phyloP scores from a whole-genome alignment of 2,888 invertebrate species.

The Xanthia icteritia region DNA sequence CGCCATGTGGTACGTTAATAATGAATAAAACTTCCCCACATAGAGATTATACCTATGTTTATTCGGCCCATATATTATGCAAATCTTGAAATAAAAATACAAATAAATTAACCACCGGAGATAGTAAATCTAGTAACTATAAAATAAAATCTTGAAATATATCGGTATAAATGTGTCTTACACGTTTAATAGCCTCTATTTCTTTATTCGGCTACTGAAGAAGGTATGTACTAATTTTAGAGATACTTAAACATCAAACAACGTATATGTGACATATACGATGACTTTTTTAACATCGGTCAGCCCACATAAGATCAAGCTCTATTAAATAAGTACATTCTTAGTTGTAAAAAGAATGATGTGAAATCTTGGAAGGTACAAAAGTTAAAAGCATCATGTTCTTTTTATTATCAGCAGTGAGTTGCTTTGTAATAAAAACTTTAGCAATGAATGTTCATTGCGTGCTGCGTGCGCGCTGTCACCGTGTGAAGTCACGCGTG shows the following conservation, averaged over 20 bases:
- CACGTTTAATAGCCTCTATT: slow-evolving; percentile 81
- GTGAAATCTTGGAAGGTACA: slow-evolving; percentile 22
- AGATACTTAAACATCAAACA: slow-evolving; percentile 66
- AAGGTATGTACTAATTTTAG: slow-evolving; percentile 72
- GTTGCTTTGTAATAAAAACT: slow-evolving; percentile 68
- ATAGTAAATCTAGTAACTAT: slow-evolving; percentile 82
- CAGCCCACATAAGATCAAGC: slow-evolving; percentile 59
- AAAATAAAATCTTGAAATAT: slow-evolving; percentile 84
- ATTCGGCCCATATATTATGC: slow-evolving; percentile 77
- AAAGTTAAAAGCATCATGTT: slow-evolving; percentile 24
- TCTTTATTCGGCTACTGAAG: slow-evolving; percentile 85
- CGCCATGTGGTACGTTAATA: slow-evolving; percentile 23
- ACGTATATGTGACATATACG: slow-evolving; percentile 65
- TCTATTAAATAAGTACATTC: slow-evolving; percentile 27
- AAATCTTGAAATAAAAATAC: slow-evolving; percentile 76
- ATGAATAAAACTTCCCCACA: slow-evolving; percentile 37
- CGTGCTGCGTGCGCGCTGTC: slow-evolving; percentile 60
- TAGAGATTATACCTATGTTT: slow-evolving; percentile 46
- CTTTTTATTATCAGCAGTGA: slow-evolving; percentile 49
- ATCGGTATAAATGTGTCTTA: slow-evolving; percentile 82
- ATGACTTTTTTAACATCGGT: slow-evolving; percentile 61
- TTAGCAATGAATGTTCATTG: slow-evolving; percentile 54
- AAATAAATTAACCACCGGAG: slow-evolving; percentile 77
- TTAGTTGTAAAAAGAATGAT: slow-evolving; percentile 30
- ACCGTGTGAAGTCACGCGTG: slow-evolving; percentile 76